Evolutionary conservation across 2,113 vertebrate genomes (phyloP).

Genomic region (Phrynocephalus versicolor): DNA sequence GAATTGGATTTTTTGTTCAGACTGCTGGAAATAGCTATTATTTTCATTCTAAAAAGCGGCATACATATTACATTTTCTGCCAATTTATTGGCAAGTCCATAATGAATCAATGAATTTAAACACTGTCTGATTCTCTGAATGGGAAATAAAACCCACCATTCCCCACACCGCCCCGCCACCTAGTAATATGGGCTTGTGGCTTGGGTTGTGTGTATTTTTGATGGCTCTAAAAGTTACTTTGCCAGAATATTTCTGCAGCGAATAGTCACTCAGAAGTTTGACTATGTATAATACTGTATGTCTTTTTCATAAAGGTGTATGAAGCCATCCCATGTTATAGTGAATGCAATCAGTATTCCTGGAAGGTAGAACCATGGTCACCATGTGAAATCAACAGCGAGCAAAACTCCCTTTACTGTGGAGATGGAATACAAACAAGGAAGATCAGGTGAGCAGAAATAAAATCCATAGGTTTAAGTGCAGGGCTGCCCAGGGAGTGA

Average conservation of each 20-base stretch:
- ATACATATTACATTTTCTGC: conserved; percentile 49
- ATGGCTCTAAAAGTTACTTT: conserved; percentile 32
- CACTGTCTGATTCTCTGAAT: neutral
- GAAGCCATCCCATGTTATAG: conserved; percentile 89
- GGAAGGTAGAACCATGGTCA: conserved; percentile 91
- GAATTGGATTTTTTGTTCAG: conserved; percentile 67
- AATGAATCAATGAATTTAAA: conserved; percentile 61
- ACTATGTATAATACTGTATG: conserved; percentile 53
- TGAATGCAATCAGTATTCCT: conserved; percentile 86
- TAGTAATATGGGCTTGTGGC: neutral
- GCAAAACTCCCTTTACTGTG: conserved; percentile 85
- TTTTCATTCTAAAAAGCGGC: conserved; percentile 61
- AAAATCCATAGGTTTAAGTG: conserved; percentile 36
- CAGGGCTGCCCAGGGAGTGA: neutral
- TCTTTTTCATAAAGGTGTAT: conserved; percentile 83
- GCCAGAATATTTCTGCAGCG: conserved; percentile 42
- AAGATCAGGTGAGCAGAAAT: conserved; percentile 86
- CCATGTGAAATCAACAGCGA: conserved; percentile 89
- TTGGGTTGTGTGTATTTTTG: neutral
- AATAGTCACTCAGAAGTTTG: conserved; percentile 32
- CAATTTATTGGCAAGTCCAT: conserved; percentile 61
- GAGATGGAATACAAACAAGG: conserved; percentile 90
- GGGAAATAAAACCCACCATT: conserved; percentile 7
- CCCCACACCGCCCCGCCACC: conserved; percentile 38
- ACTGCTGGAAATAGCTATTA: conserved; percentile 56